Evolutionary conservation across 2,113 vertebrate species (phyloP).

Genomic region (Gobio gobio): DNA sequence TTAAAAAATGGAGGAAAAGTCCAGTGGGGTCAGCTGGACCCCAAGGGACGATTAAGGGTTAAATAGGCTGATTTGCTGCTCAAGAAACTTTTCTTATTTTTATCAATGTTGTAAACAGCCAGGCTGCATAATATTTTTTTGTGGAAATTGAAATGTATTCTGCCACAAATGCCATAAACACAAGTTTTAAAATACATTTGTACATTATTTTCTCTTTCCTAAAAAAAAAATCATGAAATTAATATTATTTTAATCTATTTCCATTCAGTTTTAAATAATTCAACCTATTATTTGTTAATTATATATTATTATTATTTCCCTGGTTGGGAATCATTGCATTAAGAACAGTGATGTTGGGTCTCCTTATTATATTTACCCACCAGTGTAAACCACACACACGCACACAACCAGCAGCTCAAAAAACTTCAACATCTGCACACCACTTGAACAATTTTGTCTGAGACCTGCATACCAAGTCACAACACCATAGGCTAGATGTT

Average conservation of each 20-base stretch:
- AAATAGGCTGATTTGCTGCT: background rate
- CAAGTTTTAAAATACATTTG: background rate
- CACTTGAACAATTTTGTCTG: slow-evolving; percentile 32
- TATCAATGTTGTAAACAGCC: background rate
- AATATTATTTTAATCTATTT: background rate
- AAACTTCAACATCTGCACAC: slow-evolving; percentile 26
- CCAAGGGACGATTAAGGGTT: too few relatives aligned
- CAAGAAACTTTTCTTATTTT: background rate
- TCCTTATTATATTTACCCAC: slow-evolving; percentile 21
- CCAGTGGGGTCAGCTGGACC: too few relatives aligned
- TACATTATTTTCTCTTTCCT: background rate
- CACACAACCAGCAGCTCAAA: slow-evolving; percentile 23
- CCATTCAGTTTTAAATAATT: background rate
- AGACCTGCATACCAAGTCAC: slow-evolving; percentile 39
- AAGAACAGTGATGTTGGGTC: background rate
- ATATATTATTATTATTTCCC: background rate
- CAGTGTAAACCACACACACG: background rate
- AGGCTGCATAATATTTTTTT: background rate
- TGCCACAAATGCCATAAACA: background rate
- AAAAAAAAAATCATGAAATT: background rate
- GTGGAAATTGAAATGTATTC: background rate
- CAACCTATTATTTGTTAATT: background rate
- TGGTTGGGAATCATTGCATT: background rate
- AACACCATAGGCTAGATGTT: slow-evolving; percentile 36
- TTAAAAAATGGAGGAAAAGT: too few relatives aligned